These are phyloP conservation scores for Camelus bactrianus DNA, from an alignment of 2,113 vertebrate species.

Conservation along the genomic window DNA sequence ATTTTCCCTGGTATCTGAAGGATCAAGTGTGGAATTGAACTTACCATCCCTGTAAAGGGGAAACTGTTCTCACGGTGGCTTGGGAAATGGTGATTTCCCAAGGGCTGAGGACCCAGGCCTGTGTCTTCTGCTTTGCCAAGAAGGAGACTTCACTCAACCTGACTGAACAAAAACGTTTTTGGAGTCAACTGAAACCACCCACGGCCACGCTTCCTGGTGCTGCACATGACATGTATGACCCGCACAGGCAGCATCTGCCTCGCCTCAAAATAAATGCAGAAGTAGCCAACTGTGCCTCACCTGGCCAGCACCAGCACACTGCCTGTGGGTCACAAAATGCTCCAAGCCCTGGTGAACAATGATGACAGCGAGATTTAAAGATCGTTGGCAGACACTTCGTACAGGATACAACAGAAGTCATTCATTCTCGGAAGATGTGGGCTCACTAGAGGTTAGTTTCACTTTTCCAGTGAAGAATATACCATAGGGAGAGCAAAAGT, in stretches of 20 bases:
- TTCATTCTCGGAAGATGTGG: constrained; percentile 70
- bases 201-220: neutral
- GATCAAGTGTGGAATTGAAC: neutral
- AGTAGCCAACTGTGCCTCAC: neutral
- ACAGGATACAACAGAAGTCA: neutral
- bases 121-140: neutral
- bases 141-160: neutral
- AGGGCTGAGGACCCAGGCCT: neutral
- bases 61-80: neutral
- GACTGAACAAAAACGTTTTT: neutral
- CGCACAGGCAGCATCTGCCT: neutral
- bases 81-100: neutral
- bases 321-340: neutral
- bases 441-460: neutral
- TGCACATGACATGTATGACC: neutral
- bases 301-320: neutral
- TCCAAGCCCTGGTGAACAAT: neutral
- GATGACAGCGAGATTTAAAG: neutral
- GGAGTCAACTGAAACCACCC: neutral
- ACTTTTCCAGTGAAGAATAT: constrained; percentile 73
- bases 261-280: neutral
- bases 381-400: constrained; percentile 30
- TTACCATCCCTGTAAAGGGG: neutral
- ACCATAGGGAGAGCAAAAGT: constrained; percentile 72
- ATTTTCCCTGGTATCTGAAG: neutral